phyloP scores from a whole-genome alignment of 2,888 invertebrate species.

The Mythimna lalbum region DNA sequence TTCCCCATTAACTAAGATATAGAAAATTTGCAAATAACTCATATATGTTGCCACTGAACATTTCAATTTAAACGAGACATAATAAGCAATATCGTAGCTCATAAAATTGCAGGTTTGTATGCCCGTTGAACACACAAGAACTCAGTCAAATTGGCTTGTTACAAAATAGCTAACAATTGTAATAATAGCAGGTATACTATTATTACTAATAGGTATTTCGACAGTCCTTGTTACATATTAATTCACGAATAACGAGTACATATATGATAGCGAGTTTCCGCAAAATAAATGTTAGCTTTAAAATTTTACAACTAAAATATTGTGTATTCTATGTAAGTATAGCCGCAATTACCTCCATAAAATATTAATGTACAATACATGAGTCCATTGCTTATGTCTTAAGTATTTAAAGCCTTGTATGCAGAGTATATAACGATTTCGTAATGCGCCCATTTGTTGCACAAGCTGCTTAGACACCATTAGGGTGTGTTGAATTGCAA shows the following conservation, averaged over 20 bases:
- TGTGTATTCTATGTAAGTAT: conserved; percentile 38
- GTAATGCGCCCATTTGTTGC: conserved; percentile 42
- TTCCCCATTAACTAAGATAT: background rate
- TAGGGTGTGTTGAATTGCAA: conserved; percentile 54
- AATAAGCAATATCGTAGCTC: background rate
- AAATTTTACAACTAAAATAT: conserved; percentile 14
- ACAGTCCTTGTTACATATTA: conserved; percentile 12
- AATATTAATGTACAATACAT: conserved; percentile 35
- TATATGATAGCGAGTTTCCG: conserved; percentile 19
- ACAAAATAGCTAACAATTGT: conserved; percentile 7
- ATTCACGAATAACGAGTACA: background rate
- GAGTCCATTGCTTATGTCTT: conserved; percentile 22
- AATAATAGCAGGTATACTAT: background rate
- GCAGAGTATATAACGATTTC: conserved; percentile 42
- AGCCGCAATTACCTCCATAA: conserved; percentile 43
- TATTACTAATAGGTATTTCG: conserved; percentile 27
- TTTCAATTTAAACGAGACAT: background rate
- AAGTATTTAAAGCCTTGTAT: conserved; percentile 36
- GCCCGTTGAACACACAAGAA: background rate
- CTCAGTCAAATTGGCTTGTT: conserved; percentile 3
- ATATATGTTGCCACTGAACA: background rate
- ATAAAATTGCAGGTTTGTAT: background rate
- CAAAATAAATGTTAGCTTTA: conserved; percentile 23
- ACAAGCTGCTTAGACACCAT: conserved; percentile 40
- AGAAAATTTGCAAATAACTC: background rate